Evolutionary conservation across 2,797 vertebrate genomes (phyloP), one percentile per base, ranked within the genome.

Genomic region (Ptychobarbus kaznakovi): DNA sequence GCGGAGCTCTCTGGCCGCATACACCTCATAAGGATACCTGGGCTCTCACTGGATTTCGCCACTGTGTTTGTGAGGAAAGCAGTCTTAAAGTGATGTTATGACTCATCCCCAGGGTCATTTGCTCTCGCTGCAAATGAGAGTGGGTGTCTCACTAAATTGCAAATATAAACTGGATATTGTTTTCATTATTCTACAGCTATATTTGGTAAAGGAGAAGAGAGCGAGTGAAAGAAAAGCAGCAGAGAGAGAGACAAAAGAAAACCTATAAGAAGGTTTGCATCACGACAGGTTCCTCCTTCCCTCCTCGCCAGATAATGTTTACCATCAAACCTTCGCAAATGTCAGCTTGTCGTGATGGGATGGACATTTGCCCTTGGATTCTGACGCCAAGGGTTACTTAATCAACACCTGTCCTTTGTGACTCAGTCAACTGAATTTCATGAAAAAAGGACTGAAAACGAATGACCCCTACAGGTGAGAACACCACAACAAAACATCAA

Each of bases 51-150:
- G 92, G 90, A 93, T 92, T 93, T 92, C n/a, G n/a, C n/a, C 87
- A 87, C 85, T 15, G 76, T 92, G 91, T 91, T 92, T 90, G 90
- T 84, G 49, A 63, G 80, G 40, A 85, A 77, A 89, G 86, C 89
- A 91, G 92, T 91, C 91, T 91, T 87, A 90, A 92, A 92, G 92
- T 92, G 92, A 93, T 89, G 89, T 93, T 92, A 83, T 95, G 94
- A 96, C 92, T 96, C 94, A 96, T 91, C 88, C 84, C 89, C 92
- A 92, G 94, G 94, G 93, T 95, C 93, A 95, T 94, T 94, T 95
- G 93, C 93, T 95, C 95, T 94, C 90, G 90, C 91, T 93, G 94
- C 92, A 96, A 95, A 96, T 94, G 92, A 96, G 93, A 94, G 94
- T 96, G 94, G 94, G 94, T 93, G 94, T 95, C 93, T 95, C 90